A percentile compares a stretch with the other conserved stretches of the same genome.
Evolutionary conservation across 1,140 invertebrate species (phyloP).

Genomic region (Papilio glaucus): DNA sequence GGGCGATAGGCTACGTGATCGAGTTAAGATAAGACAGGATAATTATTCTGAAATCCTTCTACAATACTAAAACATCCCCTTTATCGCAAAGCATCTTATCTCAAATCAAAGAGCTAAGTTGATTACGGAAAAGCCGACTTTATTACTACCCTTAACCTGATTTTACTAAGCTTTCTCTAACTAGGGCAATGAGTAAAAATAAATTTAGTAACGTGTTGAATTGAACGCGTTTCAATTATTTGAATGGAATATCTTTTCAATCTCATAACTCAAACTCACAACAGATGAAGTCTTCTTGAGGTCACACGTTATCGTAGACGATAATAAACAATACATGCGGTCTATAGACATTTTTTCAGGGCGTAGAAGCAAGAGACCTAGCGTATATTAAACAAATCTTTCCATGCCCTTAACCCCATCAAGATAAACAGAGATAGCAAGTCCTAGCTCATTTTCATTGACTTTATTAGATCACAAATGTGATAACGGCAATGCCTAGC

Average conservation of each 20-base stretch:
- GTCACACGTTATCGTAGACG: too few species aligned
- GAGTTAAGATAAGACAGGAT: background rate
- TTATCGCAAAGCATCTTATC: constrained; percentile 1
- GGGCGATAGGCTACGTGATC: background rate
- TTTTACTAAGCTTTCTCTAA: constrained; percentile 11
- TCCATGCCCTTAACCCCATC: too few species aligned
- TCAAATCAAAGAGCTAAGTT: constrained; percentile 9
- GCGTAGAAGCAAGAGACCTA: too few species aligned
- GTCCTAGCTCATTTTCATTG: too few species aligned
- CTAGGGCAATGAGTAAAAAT: constrained; percentile 1
- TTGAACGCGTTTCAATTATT: background rate
- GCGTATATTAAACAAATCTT: too few species aligned
- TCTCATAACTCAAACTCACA: too few species aligned
- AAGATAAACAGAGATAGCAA: too few species aligned
- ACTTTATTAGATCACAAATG: too few species aligned
- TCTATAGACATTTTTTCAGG: too few species aligned
- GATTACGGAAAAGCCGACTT: constrained; percentile 7
- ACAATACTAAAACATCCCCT: background rate
- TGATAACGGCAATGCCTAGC: too few species aligned
- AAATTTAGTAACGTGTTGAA: background rate
- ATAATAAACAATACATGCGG: too few species aligned
- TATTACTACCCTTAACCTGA: constrained; percentile 13
- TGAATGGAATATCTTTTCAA: background rate
- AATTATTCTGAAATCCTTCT: constrained; percentile 10
- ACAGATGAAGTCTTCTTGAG: too few species aligned